Base-by-base conservation (phyloP, 2,113 vertebrate genomes). In the Phasianus colchicus region DNA sequence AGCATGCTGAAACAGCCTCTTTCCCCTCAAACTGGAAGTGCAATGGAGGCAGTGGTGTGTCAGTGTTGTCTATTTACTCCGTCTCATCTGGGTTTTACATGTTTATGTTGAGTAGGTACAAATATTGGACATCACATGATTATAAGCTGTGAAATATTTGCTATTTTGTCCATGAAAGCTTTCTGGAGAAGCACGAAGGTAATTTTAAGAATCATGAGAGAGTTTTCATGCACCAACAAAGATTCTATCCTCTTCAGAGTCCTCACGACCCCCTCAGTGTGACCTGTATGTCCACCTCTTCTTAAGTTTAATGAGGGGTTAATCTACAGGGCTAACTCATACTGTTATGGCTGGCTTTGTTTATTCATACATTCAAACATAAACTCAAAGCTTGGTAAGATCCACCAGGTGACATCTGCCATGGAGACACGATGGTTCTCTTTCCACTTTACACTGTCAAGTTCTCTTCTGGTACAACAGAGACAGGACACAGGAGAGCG, bases 141-240 rank as follows among this genome's bases (percentile, higher is more conserved):
- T 89, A 86, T 64, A 77, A 60, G 42, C 67, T 77, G 57, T 71
- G 76, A 94, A 91, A 58, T 86, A 83, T 91, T 95, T 92, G 85
- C 73, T 86, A 16, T 34, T 91, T 78, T 83, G 76, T 71, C 57
- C 79, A 57, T 83, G 61, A 95, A 86, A 80, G 38, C 79, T 80
- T 94, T 79, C 73, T 40, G 52, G 16, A 74, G 32, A 34, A 92
- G 30, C 55, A 77, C 47, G 64, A 32, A 55, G 36, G 69, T 92
- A 91, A 36, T 83, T 74, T 80, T 47, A 83, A 80, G 55, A 52
- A 67, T 2, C 19, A 6, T 16, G 52, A 83, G 29, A 81, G 48
- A 50, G 22, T 3, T 9, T 76, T 67, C 82, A 63, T 6, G 4
- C 13, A 63, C 58, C 70, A 66, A 32, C 48, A 15, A 85, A 72